Percentiles rank a stretch among this genome's conserved stretches.
Conservation (phyloP, 2,113 vertebrate species). For the Chlorodrepanis virens region DNA sequence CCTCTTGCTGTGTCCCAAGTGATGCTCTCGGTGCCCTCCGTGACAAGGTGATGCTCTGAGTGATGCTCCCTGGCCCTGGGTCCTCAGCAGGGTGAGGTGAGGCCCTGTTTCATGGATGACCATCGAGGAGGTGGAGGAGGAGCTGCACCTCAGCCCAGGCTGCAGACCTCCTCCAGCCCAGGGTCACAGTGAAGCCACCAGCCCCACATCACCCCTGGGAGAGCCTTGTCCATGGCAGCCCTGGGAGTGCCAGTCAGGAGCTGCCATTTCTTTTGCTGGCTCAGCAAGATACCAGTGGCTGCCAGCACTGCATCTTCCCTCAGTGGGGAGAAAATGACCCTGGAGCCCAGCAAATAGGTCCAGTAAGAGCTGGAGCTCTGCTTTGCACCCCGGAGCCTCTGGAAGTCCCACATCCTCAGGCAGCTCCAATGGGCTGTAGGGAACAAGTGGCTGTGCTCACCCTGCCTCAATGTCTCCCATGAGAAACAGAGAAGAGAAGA, state of each 20-base stretch:
- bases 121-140: background rate
- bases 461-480: background rate
- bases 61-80: rapidly evolving
- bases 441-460: rapidly evolving
- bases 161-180: background rate
- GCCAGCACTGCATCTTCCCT: background rate
- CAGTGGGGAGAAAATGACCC: background rate
- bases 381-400: rapidly evolving
- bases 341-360: rapidly evolving
- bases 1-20: too few relatives aligned
- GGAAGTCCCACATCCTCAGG: background rate
- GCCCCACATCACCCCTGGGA: background rate
- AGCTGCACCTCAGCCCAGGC: rapidly evolving
- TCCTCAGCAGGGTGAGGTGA: background rate
- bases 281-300: background rate
- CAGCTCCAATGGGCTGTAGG: rapidly evolving
- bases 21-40: background rate
- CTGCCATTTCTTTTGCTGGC: background rate
- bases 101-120: background rate
- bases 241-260: rapidly evolving
- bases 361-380: background rate
- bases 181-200: background rate
- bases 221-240: background rate
- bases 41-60: background rate
- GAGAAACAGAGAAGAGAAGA: background rate